Evolutionary conservation across 1,140 invertebrate genomes (phyloP).

Genomic region (Schlechtendalia chinensis): DNA sequence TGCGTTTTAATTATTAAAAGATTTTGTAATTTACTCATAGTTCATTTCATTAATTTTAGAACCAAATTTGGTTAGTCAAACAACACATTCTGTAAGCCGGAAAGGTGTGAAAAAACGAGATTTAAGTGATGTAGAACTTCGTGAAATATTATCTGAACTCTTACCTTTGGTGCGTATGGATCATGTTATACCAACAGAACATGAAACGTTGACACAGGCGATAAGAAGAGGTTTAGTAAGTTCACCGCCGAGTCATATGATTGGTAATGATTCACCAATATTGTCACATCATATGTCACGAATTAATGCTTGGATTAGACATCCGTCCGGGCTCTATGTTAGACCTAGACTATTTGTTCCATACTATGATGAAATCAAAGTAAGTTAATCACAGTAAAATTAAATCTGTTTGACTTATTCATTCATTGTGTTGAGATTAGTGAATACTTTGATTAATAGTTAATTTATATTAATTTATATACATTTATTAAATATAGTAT

Average conservation of each 20-base stretch:
- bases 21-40: slow-evolving; percentile 37
- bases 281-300: slow-evolving; percentile 61
- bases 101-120: slow-evolving; percentile 83
- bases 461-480: too few relatives aligned
- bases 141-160: slow-evolving; percentile 82
- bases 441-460: too few relatives aligned
- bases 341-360: slow-evolving; percentile 87
- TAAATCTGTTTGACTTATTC: slow-evolving; percentile 3
- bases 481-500: too few relatives aligned
- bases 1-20: neutral
- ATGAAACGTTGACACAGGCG: slow-evolving; percentile 73
- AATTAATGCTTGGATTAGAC: slow-evolving; percentile 83
- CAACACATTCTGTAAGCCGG: slow-evolving; percentile 82
- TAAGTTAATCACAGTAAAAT: slow-evolving; percentile 55
- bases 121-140: slow-evolving; percentile 80
- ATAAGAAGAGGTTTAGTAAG: slow-evolving; percentile 82
- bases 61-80: slow-evolving; percentile 87
- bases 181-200: slow-evolving; percentile 83
- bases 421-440: neutral
- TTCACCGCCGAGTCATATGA: slow-evolving; percentile 83
- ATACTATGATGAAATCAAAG: slow-evolving; percentile 91
- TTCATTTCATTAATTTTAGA: slow-evolving; percentile 62
- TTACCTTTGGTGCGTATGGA: slow-evolving; percentile 79
- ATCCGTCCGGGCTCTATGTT: slow-evolving; percentile 75
- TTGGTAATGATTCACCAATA: slow-evolving; percentile 63